Evolutionary conservation across 2,888 invertebrate genomes (phyloP).

Genomic region (Lomographa bimaculata): DNA sequence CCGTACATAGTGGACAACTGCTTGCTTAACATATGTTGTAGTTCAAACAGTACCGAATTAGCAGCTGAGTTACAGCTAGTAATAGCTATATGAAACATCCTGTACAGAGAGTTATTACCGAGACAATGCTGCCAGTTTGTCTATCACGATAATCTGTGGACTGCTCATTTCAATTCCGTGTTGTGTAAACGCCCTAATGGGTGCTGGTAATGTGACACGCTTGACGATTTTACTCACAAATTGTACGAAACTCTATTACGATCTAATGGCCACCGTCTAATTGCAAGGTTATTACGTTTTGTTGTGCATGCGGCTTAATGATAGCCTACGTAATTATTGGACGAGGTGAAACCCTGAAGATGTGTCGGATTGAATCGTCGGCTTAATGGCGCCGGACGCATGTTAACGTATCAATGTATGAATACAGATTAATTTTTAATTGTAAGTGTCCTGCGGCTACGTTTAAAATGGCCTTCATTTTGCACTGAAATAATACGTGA

Average conservation of each 20-base stretch:
- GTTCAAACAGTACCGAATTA: no score
- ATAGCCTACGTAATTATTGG: conserved; percentile 76
- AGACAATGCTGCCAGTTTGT: conserved; percentile 79
- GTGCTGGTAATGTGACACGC: conserved; percentile 81
- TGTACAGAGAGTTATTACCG: conserved; percentile 71
- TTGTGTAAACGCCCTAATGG: conserved; percentile 83
- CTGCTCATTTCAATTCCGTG: conserved; percentile 81
- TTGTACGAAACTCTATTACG: conserved; percentile 83
- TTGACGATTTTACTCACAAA: conserved; percentile 84
- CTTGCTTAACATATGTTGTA: no score
- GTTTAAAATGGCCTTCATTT: conserved; percentile 43
- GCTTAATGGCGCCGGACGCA: conserved; percentile 59
- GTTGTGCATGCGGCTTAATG: conserved; percentile 78
- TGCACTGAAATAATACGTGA: conserved; percentile 33
- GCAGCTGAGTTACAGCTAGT: no score
- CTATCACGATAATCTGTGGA: conserved; percentile 82
- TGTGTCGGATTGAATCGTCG: conserved; percentile 79
- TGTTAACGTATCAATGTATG: conserved; percentile 59
- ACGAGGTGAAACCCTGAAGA: conserved; percentile 81
- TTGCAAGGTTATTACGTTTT: conserved; percentile 81
- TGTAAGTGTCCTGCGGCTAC: conserved; percentile 52
- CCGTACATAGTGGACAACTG: no score
- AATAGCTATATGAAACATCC: conserved; percentile 50
- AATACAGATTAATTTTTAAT: conserved; percentile 70
- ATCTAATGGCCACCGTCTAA: conserved; percentile 81